Conservation (phyloP, 2,797 vertebrate genomes). For the Moxostoma hubbsi region DNA sequence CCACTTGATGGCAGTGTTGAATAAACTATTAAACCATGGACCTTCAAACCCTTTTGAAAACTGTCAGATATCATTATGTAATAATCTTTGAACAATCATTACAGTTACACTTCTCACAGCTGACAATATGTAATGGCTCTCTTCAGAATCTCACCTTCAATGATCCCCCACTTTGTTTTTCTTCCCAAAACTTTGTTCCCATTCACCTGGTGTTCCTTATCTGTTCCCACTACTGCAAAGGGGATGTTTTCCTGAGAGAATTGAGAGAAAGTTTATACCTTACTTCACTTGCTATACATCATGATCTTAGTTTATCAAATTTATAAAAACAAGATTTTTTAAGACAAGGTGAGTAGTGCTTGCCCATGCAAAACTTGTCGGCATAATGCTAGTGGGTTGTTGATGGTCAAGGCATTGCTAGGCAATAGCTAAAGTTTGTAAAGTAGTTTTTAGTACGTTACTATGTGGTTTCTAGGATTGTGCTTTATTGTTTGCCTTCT, state of each 20-base stretch:
- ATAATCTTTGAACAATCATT: background rate
- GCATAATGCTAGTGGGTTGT: too few species aligned
- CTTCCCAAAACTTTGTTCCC: slow-evolving; percentile 91
- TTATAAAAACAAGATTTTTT: background rate
- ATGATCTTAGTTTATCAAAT: background rate
- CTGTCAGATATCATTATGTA: background rate
- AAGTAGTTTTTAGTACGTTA: too few species aligned
- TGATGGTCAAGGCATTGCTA: too few species aligned
- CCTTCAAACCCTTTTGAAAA: too few species aligned
- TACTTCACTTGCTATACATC: background rate
- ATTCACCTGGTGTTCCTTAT: slow-evolving; percentile 92
- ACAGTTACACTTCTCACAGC: background rate
- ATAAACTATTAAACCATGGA: slow-evolving; percentile 37
- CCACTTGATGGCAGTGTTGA: slow-evolving; percentile 59
- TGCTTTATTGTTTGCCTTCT: too few species aligned
- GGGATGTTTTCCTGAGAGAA: slow-evolving; percentile 88
- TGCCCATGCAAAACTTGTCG: too few species aligned
- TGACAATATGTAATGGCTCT: background rate
- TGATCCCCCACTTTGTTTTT: slow-evolving; percentile 96
- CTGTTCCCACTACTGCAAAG: slow-evolving; percentile 93
- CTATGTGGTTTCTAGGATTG: too few species aligned
- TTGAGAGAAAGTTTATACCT: background rate
- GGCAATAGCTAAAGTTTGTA: too few species aligned
- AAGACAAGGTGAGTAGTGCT: too few species aligned
- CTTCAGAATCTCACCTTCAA: slow-evolving; percentile 84